A percentile compares a stretch with the other conserved stretches of the same genome.
Conservation (phyloP, 2,797 vertebrate species). For the Anguilla obscura region DNA sequence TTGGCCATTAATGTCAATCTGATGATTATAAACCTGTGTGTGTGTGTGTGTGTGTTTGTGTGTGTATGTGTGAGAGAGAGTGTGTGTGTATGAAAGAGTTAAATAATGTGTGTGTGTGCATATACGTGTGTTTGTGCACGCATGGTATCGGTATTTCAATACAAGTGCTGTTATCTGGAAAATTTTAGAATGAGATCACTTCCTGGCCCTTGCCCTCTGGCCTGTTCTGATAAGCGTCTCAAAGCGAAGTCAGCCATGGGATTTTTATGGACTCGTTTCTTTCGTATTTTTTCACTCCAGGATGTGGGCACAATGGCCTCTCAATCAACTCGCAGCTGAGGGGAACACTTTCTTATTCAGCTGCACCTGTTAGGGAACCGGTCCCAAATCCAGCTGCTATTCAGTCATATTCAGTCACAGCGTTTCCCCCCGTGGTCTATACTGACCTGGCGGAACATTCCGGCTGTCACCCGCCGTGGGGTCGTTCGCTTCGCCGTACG, state of each 20-base stretch:
- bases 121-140: not conserved
- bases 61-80: not conserved
- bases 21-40: not conserved
- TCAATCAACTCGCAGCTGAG: not conserved
- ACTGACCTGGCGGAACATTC: not conserved
- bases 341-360: not conserved
- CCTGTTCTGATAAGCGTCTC: not conserved
- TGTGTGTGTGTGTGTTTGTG: not conserved
- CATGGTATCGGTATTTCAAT: not conserved
- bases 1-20: not conserved
- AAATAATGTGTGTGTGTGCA: not conserved
- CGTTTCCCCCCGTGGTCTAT: not conserved
- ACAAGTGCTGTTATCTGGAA: not conserved
- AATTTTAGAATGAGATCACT: not conserved
- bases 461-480: not conserved
- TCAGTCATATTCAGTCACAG: not conserved
- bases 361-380: not conserved
- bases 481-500: not conserved
- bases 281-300: not conserved
- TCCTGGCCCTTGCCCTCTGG: slow-evolving; percentile 11
- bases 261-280: not conserved
- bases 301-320: slow-evolving; percentile 15
- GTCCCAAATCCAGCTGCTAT: not conserved
- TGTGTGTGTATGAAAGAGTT: not conserved
- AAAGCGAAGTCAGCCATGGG: not conserved